phyloP scores from a whole-genome alignment of 2,888 invertebrate genomes.

The Leptarthrus brevirostris region DNA sequence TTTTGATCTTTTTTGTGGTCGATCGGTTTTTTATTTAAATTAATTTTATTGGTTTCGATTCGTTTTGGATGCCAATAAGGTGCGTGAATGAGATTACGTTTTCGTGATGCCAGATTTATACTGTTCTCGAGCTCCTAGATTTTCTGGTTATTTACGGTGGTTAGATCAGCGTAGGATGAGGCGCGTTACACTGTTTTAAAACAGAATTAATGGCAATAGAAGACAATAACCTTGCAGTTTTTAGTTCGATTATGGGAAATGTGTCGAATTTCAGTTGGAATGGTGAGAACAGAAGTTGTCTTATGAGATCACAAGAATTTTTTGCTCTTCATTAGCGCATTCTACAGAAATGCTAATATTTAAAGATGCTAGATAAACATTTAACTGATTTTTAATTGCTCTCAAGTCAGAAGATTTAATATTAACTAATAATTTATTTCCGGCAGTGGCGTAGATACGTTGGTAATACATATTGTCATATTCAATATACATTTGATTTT shows the following conservation, averaged over 20 bases:
- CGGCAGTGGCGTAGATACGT: too few species aligned
- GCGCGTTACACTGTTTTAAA: conserved; percentile 35
- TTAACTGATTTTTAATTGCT: too few species aligned
- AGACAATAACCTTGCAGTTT: conserved; percentile 18
- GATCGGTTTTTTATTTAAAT: conserved; percentile 47
- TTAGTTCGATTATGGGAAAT: conserved; percentile 10
- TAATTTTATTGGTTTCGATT: conserved; percentile 40
- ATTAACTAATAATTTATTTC: too few species aligned
- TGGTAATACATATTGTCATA: too few species aligned
- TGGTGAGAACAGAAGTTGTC: too few species aligned
- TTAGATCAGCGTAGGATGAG: conserved; percentile 22
- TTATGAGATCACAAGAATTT: too few species aligned
- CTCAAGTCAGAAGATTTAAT: too few species aligned
- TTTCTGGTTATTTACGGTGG: conserved; percentile 42
- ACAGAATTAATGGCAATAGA: conserved; percentile 10
- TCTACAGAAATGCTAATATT: too few species aligned
- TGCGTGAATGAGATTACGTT: conserved; percentile 45
- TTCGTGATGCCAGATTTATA: conserved; percentile 43
- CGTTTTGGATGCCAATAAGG: conserved; percentile 47
- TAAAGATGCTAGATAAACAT: too few species aligned
- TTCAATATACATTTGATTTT: too few species aligned
- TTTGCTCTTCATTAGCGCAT: too few species aligned
- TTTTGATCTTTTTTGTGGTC: conserved; percentile 13
- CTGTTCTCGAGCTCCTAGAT: conserved; percentile 26
- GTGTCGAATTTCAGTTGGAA: conserved; percentile 4